Evolutionary conservation across 2,888 invertebrate species (phyloP).

Genomic region (Sylvicola fuscatus): DNA sequence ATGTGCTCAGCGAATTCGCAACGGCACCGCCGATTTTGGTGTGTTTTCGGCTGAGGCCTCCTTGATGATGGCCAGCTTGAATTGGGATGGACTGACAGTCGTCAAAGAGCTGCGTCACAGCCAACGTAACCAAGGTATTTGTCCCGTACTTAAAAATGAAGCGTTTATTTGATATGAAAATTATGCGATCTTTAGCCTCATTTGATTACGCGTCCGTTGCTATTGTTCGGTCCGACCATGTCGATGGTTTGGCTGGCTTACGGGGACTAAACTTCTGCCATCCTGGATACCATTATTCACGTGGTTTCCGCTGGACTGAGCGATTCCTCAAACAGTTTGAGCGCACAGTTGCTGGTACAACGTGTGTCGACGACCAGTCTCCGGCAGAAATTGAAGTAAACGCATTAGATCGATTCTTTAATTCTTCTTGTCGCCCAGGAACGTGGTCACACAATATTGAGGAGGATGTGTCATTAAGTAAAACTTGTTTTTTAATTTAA

Average conservation of each 20-base stretch:
- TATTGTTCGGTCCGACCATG: conserved; percentile 29
- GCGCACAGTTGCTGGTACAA: conserved; percentile 13
- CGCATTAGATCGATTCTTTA: conserved; percentile 40
- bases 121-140: conserved; percentile 20
- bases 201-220: conserved; percentile 38
- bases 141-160: no score
- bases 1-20: conserved; percentile 33
- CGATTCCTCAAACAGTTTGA: conserved; percentile 40
- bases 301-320: conserved; percentile 28
- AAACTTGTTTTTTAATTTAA: conserved; percentile 3
- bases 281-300: conserved; percentile 34
- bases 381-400: conserved; percentile 38
- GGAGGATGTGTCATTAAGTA: conserved; percentile 36
- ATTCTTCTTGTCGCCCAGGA: conserved; percentile 51
- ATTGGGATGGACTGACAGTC: conserved; percentile 25
- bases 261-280: conserved; percentile 37
- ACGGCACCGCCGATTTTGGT: conserved; percentile 34
- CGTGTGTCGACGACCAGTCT: conserved; percentile 20
- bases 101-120: conserved; percentile 28
- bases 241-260: conserved; percentile 28
- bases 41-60: conserved; percentile 39
- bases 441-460: conserved; percentile 34
- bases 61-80: conserved; percentile 28
- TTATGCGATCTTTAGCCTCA: conserved; percentile 20
- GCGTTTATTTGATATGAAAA: no score